Evolutionary conservation across 2,888 invertebrate species (phyloP), one percentile per base, ranked within the genome.

Genomic region (Nesidiocoris tenuis): DNA sequence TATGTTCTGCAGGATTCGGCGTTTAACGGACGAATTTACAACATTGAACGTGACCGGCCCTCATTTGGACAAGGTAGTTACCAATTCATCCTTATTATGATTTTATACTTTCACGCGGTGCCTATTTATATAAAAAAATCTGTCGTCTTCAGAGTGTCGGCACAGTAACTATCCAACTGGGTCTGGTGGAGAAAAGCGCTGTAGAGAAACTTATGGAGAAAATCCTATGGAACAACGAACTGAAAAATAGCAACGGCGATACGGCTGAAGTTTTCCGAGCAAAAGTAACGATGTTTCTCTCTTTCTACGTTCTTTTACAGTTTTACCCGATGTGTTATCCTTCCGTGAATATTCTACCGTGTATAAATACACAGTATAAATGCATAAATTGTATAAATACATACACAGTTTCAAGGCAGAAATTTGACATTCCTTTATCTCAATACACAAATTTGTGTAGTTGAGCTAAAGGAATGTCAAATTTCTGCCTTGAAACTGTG

Each of bases 141-240:
- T 65, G 3, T 67, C 19, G 5, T 5, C 59, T 80, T 12, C 78
- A 82, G 82, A 79, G 76, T 18, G 80, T 82, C n/a, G 68, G 79
- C 1, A 81, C 82, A 0, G 79, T 82, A 5, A 82, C 82, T 3
- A 19, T 82, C 1, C 80, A 81, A 54, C 72, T 80, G 18, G 79
- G 79, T 18, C 63, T 74, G 17, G 70, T 82, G 21, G 65, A 76
- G 9, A 78, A 79, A 54, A 61, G 72, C 5, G 77, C 77, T 16
- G 75, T 82, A 24, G 82, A 82, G n/a, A 70, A 71, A 25, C 82
- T 82, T 77, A 77, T 82, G 56, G 81, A 82, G 77, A 80, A 79
- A 66, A 67, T 81, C 2, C 80, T 82, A 54, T 82, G 82, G 82
- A 81, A 82, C 76, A 80, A 79, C 16, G 71, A 76, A 23, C 72